phyloP scores from a whole-genome alignment of 2,113 vertebrate genomes.

The Corythoichthys intestinalis region DNA sequence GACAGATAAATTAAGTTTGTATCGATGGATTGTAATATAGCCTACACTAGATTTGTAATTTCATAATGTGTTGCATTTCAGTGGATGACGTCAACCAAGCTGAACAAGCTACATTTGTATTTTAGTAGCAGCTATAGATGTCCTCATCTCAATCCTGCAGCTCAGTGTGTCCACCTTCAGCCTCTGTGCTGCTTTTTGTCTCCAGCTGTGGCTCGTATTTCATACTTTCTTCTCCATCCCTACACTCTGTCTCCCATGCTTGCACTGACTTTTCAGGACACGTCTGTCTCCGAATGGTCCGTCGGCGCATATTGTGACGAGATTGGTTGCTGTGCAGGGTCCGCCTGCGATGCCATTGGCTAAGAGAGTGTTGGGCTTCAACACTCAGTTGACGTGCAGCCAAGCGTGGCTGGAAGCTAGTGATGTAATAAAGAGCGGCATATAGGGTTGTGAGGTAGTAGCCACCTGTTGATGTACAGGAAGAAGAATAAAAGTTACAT shows the following conservation, averaged over 20 bases:
- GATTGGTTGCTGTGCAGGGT: conserved; percentile 76
- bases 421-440: conserved; percentile 84
- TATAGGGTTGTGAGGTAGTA: conserved; percentile 90
- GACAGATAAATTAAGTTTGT: too few species aligned
- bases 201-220: conserved; percentile 4
- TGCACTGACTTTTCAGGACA: not conserved
- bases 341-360: conserved; percentile 82
- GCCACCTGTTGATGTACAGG: conserved; percentile 68
- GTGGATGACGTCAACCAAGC: not conserved
- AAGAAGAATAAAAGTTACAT: not conserved
- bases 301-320: conserved; percentile 41
- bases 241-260: not conserved
- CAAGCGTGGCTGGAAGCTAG: conserved; percentile 72
- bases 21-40: too few species aligned
- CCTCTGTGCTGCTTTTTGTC: not conserved
- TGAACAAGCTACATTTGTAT: too few species aligned
- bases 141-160: conserved; percentile 6
- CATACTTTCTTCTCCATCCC: conserved; percentile 3
- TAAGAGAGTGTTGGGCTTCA: conserved; percentile 80
- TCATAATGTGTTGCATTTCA: not conserved
- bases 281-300: conserved; percentile 53
- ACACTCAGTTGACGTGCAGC: conserved; percentile 76
- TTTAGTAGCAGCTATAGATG: too few species aligned
- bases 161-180: conserved; percentile 30
- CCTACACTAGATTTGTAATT: too few species aligned